These are phyloP conservation scores for Dasysyrphus albostriatus DNA, from an alignment of 2,888 invertebrate species.

Conservation along the genomic window DNA sequence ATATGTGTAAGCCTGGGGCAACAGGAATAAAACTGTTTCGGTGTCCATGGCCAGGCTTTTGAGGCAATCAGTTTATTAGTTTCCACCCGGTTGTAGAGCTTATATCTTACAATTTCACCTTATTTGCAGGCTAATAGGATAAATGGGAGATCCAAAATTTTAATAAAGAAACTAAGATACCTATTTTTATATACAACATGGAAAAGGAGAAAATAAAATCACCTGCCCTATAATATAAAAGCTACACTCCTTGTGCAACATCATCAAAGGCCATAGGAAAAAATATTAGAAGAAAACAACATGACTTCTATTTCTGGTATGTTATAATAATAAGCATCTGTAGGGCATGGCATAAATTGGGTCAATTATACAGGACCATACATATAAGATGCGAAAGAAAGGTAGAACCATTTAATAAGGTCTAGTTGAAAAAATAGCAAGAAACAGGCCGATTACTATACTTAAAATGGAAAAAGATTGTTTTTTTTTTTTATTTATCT, in stretches of 20 bases:
- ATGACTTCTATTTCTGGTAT: not conserved
- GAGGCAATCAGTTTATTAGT: not conserved
- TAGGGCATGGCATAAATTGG: not conserved
- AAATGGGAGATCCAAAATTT: not conserved
- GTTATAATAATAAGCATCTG: not conserved
- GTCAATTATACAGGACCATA: not conserved
- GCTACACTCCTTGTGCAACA: not conserved
- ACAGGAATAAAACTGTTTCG: not conserved
- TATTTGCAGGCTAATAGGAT: not conserved
- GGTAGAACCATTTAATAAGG: no score
- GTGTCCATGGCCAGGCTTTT: not conserved
- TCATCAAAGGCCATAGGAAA: not conserved
- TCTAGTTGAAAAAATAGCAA: no score
- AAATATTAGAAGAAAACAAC: not conserved
- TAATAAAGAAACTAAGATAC: conserved; percentile 2
- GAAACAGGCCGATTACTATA: no score
- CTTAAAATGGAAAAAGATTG: no score
- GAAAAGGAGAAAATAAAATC: not conserved
- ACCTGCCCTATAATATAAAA: not conserved
- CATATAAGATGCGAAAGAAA: not conserved
- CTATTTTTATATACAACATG: not conserved
- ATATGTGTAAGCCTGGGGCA: not conserved
- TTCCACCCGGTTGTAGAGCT: not conserved
- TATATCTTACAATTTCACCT: not conserved
- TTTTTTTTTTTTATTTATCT: no score